These are phyloP conservation scores for Eupsittula cactorum DNA, from an alignment of 2,113 vertebrate species.

Conservation along the genomic window DNA sequence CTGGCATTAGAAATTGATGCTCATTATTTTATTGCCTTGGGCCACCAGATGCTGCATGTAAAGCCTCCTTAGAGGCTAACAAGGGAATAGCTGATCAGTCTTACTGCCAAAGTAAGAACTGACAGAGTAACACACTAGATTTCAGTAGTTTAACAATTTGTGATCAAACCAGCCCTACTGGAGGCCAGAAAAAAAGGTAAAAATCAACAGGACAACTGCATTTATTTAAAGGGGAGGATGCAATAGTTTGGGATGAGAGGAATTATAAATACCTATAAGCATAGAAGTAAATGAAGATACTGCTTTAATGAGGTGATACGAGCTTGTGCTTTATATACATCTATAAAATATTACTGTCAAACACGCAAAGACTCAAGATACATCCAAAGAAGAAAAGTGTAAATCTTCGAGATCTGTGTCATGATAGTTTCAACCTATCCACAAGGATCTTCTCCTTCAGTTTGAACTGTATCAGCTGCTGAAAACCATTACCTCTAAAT, in stretches of 20 bases:
- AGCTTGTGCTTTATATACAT: not conserved
- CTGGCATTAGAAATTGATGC: not conserved
- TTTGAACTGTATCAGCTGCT: not conserved
- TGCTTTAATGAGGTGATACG: not conserved
- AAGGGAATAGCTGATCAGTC: not conserved
- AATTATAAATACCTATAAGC: not conserved
- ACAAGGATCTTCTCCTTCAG: not conserved
- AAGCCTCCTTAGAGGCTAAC: not conserved
- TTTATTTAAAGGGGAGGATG: not conserved
- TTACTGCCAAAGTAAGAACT: not conserved
- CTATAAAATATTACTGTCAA: not conserved
- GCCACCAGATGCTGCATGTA: not conserved
- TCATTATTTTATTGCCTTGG: slow-evolving; percentile 6
- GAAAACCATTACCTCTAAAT: not conserved
- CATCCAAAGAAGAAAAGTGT: not conserved
- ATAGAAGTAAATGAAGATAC: not conserved
- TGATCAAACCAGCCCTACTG: not conserved
- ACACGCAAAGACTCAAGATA: not conserved
- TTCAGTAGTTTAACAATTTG: not conserved
- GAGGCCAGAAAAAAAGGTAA: not conserved
- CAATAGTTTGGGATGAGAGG: not conserved
- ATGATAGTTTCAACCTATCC: not conserved
- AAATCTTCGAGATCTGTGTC: not conserved
- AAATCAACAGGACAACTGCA: not conserved
- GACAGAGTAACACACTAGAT: not conserved